Evolutionary conservation across 2,888 invertebrate species (phyloP), one percentile per base, ranked within the genome.

Genomic region (Stenchaetothrips biformis): DNA sequence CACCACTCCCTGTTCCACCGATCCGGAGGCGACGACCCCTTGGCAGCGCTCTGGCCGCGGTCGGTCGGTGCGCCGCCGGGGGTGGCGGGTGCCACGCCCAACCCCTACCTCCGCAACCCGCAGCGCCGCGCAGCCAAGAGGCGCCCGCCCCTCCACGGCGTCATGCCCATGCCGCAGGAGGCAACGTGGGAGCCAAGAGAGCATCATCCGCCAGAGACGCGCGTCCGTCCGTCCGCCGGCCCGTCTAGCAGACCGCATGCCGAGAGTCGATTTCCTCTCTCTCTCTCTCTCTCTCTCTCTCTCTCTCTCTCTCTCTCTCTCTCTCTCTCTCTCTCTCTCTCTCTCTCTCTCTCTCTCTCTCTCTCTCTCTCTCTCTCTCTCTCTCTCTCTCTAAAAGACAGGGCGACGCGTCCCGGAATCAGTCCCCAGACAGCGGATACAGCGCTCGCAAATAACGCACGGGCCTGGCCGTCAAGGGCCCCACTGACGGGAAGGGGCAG

Each of bases 281-380:
- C 48, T 47, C 9, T n/a, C 47, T 7, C 25, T 25, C 18, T 67
- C 77, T 47, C 79, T 49, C 48, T 77, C 48, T 79, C 21, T 67
- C 59, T 27, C 37, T 77, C 48, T 79, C 49, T 48, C 27, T 48
- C 79, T 48, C n/a, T 21, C n/a, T 25, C 21, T 27, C 27, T 78
- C 27, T 80, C 67, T 78, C 78, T 18, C 25, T 78, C 25, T 47
- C 78, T 78, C n/a, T 48, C 48, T 74, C 37, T 48, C 77, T 48
- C 47, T 59, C 79, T 47, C 47, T 4, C 48, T 37, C 49, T 25
- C 47, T 78, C 25, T 47, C n/a, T 48, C 48, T 49, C 49, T 49
- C 49, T 49, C 49, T 49, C 49, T 49, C 49, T 49, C 49, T 49
- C 49, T 49, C 49, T 49, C 49, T 9, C 8, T 49, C 8, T 9